Base-by-base conservation (phyloP, 2,888 invertebrate genomes). In the Orchesella flavescens region DNA sequence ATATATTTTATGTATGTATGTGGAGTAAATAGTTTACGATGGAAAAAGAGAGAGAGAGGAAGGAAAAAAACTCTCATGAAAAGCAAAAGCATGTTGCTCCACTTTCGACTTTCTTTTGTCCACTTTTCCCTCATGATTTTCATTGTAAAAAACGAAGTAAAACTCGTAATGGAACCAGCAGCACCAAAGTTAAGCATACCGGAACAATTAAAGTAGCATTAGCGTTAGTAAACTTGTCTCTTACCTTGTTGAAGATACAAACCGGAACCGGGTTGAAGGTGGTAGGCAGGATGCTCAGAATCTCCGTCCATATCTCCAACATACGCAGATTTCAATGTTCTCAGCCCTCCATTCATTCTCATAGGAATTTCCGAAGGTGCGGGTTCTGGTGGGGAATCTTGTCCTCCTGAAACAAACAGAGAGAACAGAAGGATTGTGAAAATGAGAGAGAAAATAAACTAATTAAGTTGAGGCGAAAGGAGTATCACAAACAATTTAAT, bases 291-390 rank as follows among this genome's bases (percentile, higher is more conserved):
- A 63, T 84, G 87, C 53, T 87, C 87, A 63, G 82, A 65, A 68
- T 75, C 83, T 78, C 77, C 81, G 53, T 86, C 86, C 74, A 86
- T 68, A 68, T 87, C 88, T 57, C 84, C 86, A 61, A 87, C 86
- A 74, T 86, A 87, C 9, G 83, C 78, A 53, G 88, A 85, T 76
- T 87, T 87, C 13, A 87, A 77, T 9, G 87, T 76, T 84, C 88
- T 84, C 84, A 87, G 75, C 34, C 83, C 87, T 74, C 88, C 88
- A 66, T 88, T 88, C 84, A 87, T 85, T 69, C 88, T 82, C 86
- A 88, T 84, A n/a, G 88, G 87, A 49, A 87, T 87, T 83, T 88
- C 88, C 79, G 88, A 86, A 53, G 88, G 88, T 49, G 88, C 88
- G 24, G 88, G 88, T 75, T 88, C 88, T 46, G 88, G 88, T 46